Evolutionary conservation across 1,140 invertebrate genomes (phyloP), one percentile per base, ranked within the genome.

Genomic region (Solenopsis invicta): DNA sequence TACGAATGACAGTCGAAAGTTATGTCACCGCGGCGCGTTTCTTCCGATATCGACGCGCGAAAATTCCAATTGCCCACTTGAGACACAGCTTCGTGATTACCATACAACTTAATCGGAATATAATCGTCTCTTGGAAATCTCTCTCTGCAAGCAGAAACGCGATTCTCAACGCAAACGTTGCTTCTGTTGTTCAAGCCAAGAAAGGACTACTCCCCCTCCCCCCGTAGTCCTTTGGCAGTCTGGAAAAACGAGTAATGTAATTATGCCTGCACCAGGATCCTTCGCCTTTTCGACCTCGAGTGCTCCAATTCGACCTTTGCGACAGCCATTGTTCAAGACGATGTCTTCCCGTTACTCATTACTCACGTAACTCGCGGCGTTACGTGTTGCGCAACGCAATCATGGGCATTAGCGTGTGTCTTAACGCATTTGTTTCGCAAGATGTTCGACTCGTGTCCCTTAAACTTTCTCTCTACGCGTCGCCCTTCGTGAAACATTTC

Each of bases 291-390:
- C 37, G 16, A 29, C 12, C 24, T 45, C 72, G 45, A 52, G 34
- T 24, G 18, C 34, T 67, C 50, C 13, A 54, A 76, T 52, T 62
- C 16, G 24, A 67, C 21, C 29, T 85, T 62, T 66, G 45, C 45
- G 59, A 76, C 41, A 52, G 37, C 24, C 21, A 74, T 21, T 67
- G 34, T 77, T 72, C 21, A 5, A 9, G n/a, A 52, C 10, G 69
- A 75, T 54, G 59, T 10, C 52, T 54, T 29, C 12, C 50, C 59
- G 86, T 66, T 78, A 66, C 18, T 77, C 37, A 16, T 64, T 64
- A 45, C 41, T 41, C n/a, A 8, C 62, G 18, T 72, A 52, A 74
- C 9, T 76, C 21, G 24, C n/a, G 41, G n/a, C 21, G 37, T 78
- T 66, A 37, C 12, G 29, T 67, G 52, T 64, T 48, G 37, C 48